These are phyloP conservation scores for Marmota monax DNA, from an alignment of 2,113 vertebrate species.

Conservation along the genomic window DNA sequence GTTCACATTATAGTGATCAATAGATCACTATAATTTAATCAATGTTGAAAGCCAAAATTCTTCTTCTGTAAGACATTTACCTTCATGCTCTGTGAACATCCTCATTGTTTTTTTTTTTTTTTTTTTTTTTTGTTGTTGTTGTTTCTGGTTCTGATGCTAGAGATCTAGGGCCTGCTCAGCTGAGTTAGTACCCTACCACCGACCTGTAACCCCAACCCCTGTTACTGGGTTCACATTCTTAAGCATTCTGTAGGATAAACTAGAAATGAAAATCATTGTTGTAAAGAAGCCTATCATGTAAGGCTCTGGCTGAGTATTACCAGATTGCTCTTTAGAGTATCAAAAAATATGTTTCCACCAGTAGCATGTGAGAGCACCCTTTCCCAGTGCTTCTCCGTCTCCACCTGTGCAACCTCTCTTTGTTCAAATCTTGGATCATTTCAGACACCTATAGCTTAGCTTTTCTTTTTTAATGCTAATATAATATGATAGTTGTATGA, in stretches of 20 bases:
- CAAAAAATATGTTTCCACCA: not conserved
- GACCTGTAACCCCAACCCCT: not conserved
- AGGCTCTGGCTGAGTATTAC: not conserved
- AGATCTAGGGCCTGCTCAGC: too few species aligned
- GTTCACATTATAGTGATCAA: too few species aligned
- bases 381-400: not conserved
- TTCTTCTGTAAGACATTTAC: not conserved
- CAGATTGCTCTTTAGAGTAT: not conserved
- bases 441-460: not conserved
- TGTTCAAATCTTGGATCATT: not conserved
- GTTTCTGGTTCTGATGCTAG: too few species aligned
- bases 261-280: not conserved
- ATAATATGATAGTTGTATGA: not conserved
- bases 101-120: not conserved
- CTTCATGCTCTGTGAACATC: not conserved
- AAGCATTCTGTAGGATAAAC: not conserved
- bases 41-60: not conserved
- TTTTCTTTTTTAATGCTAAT: slow-evolving; percentile 22
- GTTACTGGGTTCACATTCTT: not conserved
- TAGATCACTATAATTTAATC: not conserved
- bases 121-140: not conserved
- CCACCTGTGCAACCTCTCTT: not conserved
- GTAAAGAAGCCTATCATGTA: not conserved
- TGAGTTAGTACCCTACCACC: not conserved
- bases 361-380: not conserved